These are phyloP conservation scores for Pseudoatta argentina DNA, from an alignment of 1,140 invertebrate species.

Conservation along the genomic window DNA sequence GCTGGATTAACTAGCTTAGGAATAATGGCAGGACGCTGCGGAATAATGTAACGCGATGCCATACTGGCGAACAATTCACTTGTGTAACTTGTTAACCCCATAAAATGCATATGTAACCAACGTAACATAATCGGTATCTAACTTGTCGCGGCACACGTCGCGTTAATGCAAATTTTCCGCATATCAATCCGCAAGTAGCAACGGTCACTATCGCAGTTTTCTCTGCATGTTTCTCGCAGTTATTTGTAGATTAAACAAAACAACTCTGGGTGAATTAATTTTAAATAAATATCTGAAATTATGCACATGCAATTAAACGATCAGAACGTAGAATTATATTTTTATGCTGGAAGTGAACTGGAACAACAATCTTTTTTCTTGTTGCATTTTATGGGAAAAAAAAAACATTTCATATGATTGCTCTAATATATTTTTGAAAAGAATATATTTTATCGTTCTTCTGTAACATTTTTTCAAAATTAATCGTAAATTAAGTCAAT, in stretches of 20 bases:
- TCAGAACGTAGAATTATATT: not conserved
- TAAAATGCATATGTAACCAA: constrained; percentile 55
- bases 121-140: constrained; percentile 32
- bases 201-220: not conserved
- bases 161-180: constrained; percentile 34
- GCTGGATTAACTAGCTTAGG: constrained; percentile 49
- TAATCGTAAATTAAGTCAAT: not conserved
- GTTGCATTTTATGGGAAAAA: not conserved
- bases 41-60: constrained; percentile 56
- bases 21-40: constrained; percentile 35
- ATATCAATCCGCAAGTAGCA: constrained; percentile 33
- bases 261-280: not conserved
- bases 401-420: not conserved
- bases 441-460: not conserved
- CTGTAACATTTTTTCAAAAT: not conserved
- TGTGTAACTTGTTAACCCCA: constrained; percentile 55
- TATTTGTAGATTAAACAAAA: not conserved
- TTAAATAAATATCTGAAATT: constrained; percentile 8
- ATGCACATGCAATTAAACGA: not conserved
- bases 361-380: not conserved
- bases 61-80: constrained; percentile 48
- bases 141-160: constrained; percentile 26
- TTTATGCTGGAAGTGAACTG: not conserved
- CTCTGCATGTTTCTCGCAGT: not conserved
- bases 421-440: not conserved